phyloP scores from a whole-genome alignment of 1,140 invertebrate species.

The Andricus grossulariae region DNA sequence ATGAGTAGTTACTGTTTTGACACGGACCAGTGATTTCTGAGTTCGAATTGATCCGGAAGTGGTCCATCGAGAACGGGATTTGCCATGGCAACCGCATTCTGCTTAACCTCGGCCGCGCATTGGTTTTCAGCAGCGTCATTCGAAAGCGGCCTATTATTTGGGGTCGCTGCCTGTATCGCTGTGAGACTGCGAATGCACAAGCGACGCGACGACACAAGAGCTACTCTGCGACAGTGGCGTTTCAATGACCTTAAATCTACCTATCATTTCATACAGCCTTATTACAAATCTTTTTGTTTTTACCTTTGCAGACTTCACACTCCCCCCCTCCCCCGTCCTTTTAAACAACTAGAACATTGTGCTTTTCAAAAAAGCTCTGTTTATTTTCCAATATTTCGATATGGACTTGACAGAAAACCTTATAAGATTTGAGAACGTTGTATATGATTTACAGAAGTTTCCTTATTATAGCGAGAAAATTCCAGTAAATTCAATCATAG shows the following conservation, averaged over 20 bases:
- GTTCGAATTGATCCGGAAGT: constrained; percentile 60
- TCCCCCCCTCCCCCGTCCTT: too few relatives aligned
- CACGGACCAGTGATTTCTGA: constrained; percentile 18
- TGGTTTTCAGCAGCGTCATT: constrained; percentile 60
- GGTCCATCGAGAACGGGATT: constrained; percentile 64
- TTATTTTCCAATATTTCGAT: too few relatives aligned
- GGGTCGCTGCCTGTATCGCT: constrained; percentile 56
- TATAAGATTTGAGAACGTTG: too few relatives aligned
- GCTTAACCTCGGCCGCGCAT: constrained; percentile 61
- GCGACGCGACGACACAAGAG: constrained; percentile 3
- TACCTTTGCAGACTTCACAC: too few relatives aligned
- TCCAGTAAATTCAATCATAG: too few relatives aligned
- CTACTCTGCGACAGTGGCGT: background rate
- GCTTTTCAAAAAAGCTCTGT: too few relatives aligned
- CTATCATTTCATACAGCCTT: too few relatives aligned
- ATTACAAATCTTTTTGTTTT: too few relatives aligned
- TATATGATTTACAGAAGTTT: too few relatives aligned
- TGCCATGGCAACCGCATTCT: constrained; percentile 65
- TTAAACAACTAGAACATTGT: too few relatives aligned
- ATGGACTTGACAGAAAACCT: too few relatives aligned
- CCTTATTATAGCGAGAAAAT: too few relatives aligned
- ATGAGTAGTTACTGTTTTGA: background rate
- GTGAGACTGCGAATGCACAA: background rate
- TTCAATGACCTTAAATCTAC: background rate
- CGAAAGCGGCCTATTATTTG: constrained; percentile 64